phyloP scores from a whole-genome alignment of 2,888 invertebrate species.

The Incurvaria masculella region DNA sequence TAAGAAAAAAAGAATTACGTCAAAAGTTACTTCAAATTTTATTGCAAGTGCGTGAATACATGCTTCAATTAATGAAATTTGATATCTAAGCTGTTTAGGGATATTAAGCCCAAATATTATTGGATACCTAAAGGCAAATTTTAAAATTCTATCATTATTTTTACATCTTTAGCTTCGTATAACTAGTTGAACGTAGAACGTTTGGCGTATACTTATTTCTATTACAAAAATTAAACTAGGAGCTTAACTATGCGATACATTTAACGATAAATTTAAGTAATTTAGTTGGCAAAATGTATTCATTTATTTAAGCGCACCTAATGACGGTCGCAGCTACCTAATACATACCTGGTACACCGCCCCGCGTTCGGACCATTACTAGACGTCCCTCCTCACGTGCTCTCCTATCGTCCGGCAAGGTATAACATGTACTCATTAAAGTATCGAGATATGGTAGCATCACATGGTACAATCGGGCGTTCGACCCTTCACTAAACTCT shows the following conservation, averaged over 20 bases:
- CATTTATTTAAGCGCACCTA: conserved; percentile 45
- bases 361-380: neutral
- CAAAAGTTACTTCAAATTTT: neutral
- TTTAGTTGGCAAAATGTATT: conserved; percentile 57
- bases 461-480: conserved; percentile 39
- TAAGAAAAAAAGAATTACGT: neutral
- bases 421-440: conserved; percentile 25
- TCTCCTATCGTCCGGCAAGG: conserved; percentile 43
- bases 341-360: neutral
- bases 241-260: conserved; percentile 45
- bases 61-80: neutral
- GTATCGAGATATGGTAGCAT: conserved; percentile 79
- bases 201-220: conserved; percentile 49
- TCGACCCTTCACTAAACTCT: conserved; percentile 15
- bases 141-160: conserved; percentile 27
- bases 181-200: conserved; percentile 51
- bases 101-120: neutral
- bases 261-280: conserved; percentile 53
- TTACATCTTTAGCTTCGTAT: conserved; percentile 44
- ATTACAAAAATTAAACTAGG: conserved; percentile 42
- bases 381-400: neutral
- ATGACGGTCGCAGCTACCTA: neutral
- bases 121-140: conserved; percentile 48
- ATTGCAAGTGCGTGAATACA: neutral
- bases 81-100: neutral